A percentile compares a stretch with the other conserved stretches of the same genome.
Evolutionary conservation across 92 coral and sea anemone species (phyloP).

Genomic region (Zoanthus gigantus): DNA sequence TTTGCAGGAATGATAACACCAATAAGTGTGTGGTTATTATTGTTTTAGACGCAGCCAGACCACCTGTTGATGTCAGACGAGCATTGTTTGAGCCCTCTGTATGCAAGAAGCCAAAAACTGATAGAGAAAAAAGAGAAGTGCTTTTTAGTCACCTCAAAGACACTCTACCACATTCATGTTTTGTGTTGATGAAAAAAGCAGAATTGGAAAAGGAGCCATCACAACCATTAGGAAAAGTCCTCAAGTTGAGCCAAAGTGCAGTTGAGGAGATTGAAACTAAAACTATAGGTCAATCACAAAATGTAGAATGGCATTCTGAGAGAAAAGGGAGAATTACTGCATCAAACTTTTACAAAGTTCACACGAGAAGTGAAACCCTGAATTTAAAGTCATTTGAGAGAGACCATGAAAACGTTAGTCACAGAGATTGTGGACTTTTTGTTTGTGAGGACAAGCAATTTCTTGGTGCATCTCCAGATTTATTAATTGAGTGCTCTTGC

Average conservation of each 20-base stretch:
- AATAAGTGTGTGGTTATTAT: background rate
- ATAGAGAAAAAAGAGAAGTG: slow-evolving; percentile 18
- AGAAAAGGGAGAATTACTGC: slow-evolving; percentile 35
- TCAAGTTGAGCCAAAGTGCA: slow-evolving; percentile 14
- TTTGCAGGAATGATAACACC: slow-evolving; percentile 22
- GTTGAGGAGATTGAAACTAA: slow-evolving; percentile 8
- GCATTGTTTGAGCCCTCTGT: slow-evolving; percentile 28
- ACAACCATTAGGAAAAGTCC: background rate
- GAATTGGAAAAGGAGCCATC: background rate
- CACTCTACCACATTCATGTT: slow-evolving; percentile 36
- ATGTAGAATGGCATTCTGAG: background rate
- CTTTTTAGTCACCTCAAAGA: slow-evolving; percentile 5
- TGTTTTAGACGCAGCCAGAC: slow-evolving; percentile 34
- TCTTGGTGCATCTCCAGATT: slow-evolving; percentile 52
- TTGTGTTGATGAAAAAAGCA: slow-evolving; percentile 6
- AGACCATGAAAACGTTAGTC: slow-evolving; percentile 35
- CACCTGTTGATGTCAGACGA: slow-evolving; percentile 37
- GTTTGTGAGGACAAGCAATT: slow-evolving; percentile 48
- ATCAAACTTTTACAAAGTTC: slow-evolving; percentile 31
- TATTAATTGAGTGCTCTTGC: slow-evolving; percentile 59
- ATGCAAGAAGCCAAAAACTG: background rate
- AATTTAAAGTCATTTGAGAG: slow-evolving; percentile 41
- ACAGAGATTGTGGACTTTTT: slow-evolving; percentile 63
- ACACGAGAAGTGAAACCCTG: slow-evolving; percentile 27
- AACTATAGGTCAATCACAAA: slow-evolving; percentile 30